These are phyloP conservation scores for Pelosia muscerda DNA, from an alignment of 2,888 invertebrate genomes.

Conservation along the genomic window DNA sequence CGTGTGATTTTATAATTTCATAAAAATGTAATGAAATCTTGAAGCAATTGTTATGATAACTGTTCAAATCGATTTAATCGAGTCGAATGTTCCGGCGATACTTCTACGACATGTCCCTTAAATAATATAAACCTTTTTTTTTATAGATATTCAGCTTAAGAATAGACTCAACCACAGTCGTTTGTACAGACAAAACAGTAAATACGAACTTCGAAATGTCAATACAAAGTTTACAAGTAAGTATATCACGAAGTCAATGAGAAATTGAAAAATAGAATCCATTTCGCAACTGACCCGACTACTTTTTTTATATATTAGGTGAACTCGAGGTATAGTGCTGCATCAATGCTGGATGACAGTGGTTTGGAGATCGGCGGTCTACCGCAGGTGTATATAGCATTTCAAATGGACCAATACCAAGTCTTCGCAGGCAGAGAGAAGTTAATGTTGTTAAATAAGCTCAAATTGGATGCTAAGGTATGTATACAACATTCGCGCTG, in stretches of 20 bases:
- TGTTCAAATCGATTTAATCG: no score
- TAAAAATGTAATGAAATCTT: no score
- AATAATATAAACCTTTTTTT: no score
- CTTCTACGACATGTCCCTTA: no score
- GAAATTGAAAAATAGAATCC: neutral
- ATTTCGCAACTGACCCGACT: neutral
- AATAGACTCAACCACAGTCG: conserved; percentile 90
- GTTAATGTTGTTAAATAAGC: conserved; percentile 75
- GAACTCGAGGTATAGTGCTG: conserved; percentile 87
- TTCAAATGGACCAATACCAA: conserved; percentile 88
- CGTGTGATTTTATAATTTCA: no score
- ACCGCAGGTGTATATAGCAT: conserved; percentile 88
- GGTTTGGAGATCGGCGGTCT: conserved; percentile 64
- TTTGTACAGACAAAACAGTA: conserved; percentile 89
- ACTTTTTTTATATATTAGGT: conserved; percentile 68
- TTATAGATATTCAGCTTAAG: conserved; percentile 91
- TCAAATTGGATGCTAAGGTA: conserved; percentile 89
- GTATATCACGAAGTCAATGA: conserved; percentile 38
- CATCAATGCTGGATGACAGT: conserved; percentile 59
- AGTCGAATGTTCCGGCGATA: no score
- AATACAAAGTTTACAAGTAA: conserved; percentile 88
- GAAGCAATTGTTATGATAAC: no score
- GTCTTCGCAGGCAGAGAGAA: conserved; percentile 87
- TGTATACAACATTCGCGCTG: neutral
- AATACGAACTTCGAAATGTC: conserved; percentile 91